A percentile compares a stretch with the other conserved stretches of the same genome.
Conservation (phyloP, 1,140 invertebrate species). For the Andrena cerasifolii region DNA sequence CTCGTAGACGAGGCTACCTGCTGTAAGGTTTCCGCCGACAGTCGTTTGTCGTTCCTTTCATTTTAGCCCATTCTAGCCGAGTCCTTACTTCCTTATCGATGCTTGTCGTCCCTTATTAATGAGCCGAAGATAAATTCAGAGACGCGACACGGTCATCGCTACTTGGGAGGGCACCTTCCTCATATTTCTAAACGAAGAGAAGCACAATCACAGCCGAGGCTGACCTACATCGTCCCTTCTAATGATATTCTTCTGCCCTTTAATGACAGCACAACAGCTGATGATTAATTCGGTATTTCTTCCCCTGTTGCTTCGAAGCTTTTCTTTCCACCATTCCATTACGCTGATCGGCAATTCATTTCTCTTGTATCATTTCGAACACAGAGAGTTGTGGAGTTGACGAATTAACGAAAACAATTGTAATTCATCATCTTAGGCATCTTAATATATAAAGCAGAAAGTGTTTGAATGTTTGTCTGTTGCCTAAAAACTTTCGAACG, state of each 20-base stretch:
- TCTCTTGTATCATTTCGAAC: slow-evolving; percentile 11
- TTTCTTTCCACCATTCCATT: slow-evolving; percentile 15
- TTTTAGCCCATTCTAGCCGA: slow-evolving; percentile 37
- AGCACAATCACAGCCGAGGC: slow-evolving; percentile 35
- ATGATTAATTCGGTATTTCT: slow-evolving; percentile 27
- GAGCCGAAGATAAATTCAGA: slow-evolving; percentile 66
- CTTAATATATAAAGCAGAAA: too few relatives aligned
- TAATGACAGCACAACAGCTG: slow-evolving; percentile 26
- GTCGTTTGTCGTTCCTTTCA: slow-evolving; percentile 49
- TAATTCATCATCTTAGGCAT: too few relatives aligned
- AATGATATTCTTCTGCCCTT: slow-evolving; percentile 45
- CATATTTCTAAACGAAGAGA: slow-evolving; percentile 53
- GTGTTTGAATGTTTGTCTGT: too few relatives aligned
- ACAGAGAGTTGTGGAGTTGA: background rate
- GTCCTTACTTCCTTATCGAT: slow-evolving; percentile 66
- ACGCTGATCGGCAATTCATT: slow-evolving; percentile 12
- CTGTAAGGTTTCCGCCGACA: slow-evolving; percentile 52
- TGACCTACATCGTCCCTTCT: slow-evolving; percentile 46
- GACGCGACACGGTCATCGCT: slow-evolving; percentile 62
- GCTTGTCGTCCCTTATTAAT: slow-evolving; percentile 71
- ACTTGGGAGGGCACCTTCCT: slow-evolving; percentile 60
- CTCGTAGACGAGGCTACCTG: slow-evolving; percentile 57
- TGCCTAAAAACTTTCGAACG: too few relatives aligned
- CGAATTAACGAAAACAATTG: slow-evolving; percentile 15
- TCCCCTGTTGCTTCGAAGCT: background rate